Conservation (phyloP, 2,888 invertebrate species). For the Digitonthophagus gazella region DNA sequence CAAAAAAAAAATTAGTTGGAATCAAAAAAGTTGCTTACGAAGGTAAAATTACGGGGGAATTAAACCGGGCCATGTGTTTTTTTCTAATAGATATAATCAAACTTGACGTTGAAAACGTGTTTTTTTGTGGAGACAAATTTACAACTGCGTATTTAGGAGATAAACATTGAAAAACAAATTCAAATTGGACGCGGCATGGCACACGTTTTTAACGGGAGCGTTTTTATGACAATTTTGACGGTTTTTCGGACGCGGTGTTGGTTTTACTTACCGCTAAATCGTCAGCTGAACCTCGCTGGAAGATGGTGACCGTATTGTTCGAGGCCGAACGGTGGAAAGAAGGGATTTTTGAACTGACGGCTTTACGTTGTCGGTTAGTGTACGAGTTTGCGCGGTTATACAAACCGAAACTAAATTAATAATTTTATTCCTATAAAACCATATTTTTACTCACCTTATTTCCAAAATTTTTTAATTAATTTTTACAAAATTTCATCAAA, state of each 20-base stretch:
- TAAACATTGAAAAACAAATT: constrained; percentile 31
- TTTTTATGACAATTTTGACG: not conserved
- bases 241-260: constrained; percentile 18
- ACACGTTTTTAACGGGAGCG: constrained; percentile 18
- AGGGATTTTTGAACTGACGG: constrained; percentile 27
- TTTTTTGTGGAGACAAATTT: constrained; percentile 21
- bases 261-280: constrained; percentile 38
- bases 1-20: constrained; percentile 21
- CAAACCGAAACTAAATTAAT: no score
- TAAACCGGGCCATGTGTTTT: constrained; percentile 26
- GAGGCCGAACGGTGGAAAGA: constrained; percentile 30
- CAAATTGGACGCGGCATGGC: constrained; percentile 27
- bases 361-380: not conserved
- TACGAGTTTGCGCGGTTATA: not conserved
- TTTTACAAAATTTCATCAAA: no score
- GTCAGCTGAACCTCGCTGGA: constrained; percentile 29
- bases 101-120: constrained; percentile 28
- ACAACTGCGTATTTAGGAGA: constrained; percentile 29
- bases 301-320: constrained; percentile 35
- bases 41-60: constrained; percentile 11
- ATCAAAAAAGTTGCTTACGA: no score
- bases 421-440: no score
- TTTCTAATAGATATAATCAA: constrained; percentile 31
- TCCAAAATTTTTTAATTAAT: no score
- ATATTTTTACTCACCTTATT: no score